Percentiles rank a stretch among this genome's conserved stretches.
These are phyloP conservation scores for Scytalopus superciliaris DNA, from an alignment of 2,113 vertebrate genomes.

Conservation along the genomic window DNA sequence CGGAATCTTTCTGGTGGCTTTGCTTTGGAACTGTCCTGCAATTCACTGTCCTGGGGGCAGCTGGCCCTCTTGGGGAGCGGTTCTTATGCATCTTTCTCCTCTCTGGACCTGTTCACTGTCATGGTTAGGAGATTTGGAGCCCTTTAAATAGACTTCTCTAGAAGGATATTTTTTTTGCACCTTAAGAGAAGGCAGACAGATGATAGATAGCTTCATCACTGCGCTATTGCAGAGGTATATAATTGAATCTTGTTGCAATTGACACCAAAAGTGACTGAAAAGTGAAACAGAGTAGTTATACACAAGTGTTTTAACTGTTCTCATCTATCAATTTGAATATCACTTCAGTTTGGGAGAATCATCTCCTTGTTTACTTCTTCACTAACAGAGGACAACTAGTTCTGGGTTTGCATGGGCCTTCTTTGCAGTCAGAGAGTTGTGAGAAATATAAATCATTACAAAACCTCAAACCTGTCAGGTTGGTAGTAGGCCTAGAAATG, in stretches of 20 bases:
- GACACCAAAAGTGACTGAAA: not conserved
- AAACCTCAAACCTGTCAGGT: not conserved
- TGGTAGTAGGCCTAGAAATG: not conserved
- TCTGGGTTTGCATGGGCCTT: not conserved
- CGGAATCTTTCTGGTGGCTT: not conserved
- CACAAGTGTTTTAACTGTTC: not conserved
- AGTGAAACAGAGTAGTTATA: not conserved
- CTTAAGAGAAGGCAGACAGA: not conserved
- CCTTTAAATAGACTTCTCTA: not conserved
- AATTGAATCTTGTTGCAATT: not conserved
- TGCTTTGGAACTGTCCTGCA: not conserved
- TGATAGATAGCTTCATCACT: too few relatives aligned
- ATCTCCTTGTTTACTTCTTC: not conserved
- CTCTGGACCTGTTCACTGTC: not conserved
- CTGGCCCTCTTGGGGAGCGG: not conserved
- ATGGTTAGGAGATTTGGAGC: not conserved
- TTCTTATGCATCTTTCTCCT: not conserved
- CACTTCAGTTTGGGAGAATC: not conserved
- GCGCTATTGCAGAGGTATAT: not conserved
- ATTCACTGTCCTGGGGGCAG: not conserved
- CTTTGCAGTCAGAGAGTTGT: not conserved
- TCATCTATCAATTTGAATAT: not conserved
- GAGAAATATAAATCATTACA: not conserved
- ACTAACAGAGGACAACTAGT: not conserved
- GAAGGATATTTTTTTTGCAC: not conserved